Evolutionary conservation across 2,113 vertebrate species (phyloP), one percentile per base, ranked within the genome.

Genomic region (Centrocercus urophasianus): DNA sequence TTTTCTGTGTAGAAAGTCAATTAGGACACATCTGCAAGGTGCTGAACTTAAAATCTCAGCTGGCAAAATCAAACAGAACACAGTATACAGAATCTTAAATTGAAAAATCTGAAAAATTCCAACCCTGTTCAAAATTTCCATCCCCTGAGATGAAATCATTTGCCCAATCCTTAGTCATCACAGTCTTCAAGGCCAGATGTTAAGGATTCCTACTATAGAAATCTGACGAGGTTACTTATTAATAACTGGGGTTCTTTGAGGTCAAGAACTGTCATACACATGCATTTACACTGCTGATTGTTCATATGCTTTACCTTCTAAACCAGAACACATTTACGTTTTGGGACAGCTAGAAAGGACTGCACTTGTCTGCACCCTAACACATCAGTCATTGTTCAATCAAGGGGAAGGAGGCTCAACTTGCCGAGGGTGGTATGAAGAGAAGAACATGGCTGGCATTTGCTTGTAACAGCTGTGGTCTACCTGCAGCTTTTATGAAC

Each of bases 401-500:
- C 8, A 40, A 45, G 24, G 24, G 32, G 27, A 40, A 81, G 48
- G 40, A 85, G 70, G 32, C 36, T 71, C 38, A 42, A 17, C 24
- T 56, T 3, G 0, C 11, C 22, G 28, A 36, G 34, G 52, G 27
- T 0, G 1, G 56, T 52, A 22, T 13, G 42, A 75, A 8, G 42
- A 64, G 48, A 70, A 13, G 42, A 52, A 10, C 12, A 2, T 1
- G 32, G 27, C 27, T 79, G 47, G 11, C 11, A 38, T 38, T 80
- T 43, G 54, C 42, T 79, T 75, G 8, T 12, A 34, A 38, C 42
- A 45, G 11, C 47, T 45, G 36, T 18, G 36, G 28, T 28, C 25
- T 71, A 75, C 70, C 20, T 3, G 13, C 74, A 48, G 42, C 27
- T 63, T n/a, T 69, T 54, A 18, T 7, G 61, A 83, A 52, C 34